phyloP scores from a whole-genome alignment of 2,888 invertebrate species.

The Criorhina ranunculi region DNA sequence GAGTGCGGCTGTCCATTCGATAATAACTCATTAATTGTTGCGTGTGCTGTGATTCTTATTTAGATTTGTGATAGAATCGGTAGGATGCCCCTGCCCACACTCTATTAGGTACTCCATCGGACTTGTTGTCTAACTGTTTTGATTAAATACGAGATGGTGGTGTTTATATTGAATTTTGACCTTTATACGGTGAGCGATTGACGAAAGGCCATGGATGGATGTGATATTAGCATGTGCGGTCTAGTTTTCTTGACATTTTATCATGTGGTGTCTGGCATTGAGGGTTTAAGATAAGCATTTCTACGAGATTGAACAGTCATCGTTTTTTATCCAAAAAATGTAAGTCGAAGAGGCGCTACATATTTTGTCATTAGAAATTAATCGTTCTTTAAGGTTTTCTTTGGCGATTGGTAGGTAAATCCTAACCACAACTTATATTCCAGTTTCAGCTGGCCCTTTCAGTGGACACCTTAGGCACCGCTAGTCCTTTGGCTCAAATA shows the following conservation, averaged over 20 bases:
- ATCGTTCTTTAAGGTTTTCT: no score
- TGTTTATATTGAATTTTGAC: conserved; percentile 19
- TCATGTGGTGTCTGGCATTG: conserved; percentile 41
- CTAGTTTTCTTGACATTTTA: conserved; percentile 45
- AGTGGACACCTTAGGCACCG: no score
- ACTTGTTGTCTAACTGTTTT: background rate
- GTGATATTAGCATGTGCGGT: conserved; percentile 24
- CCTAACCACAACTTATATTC: no score
- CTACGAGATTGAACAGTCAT: conserved; percentile 20
- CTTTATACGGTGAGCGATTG: background rate
- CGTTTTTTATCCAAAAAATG: conserved; percentile 41
- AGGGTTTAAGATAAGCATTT: conserved; percentile 22
- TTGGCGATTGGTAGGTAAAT: no score
- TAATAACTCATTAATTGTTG: conserved; percentile 27
- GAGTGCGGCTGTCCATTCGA: conserved; percentile 5
- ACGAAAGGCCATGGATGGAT: conserved; percentile 5
- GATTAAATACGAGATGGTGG: background rate
- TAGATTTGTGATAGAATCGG: conserved; percentile 1
- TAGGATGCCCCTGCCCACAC: conserved; percentile 5
- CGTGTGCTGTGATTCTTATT: conserved; percentile 4
- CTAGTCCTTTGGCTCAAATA: no score
- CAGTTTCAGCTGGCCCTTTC: no score
- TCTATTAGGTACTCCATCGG: background rate
- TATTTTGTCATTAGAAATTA: background rate
- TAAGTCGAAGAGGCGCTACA: conserved; percentile 22